phyloP scores from a whole-genome alignment of 2,113 vertebrate genomes.

The Corythornis cristatus region DNA sequence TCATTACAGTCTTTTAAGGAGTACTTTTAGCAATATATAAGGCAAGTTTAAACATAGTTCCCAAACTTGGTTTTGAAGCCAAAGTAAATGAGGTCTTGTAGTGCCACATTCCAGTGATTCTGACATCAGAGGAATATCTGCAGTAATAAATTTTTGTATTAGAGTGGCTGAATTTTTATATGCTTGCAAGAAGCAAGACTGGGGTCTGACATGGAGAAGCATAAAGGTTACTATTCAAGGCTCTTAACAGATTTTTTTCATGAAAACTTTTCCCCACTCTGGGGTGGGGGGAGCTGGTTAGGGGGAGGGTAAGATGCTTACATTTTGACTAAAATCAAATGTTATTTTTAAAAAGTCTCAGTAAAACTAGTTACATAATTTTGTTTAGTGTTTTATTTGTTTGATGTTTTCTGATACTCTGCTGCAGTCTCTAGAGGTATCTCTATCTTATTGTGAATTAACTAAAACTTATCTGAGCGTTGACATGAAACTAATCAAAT shows the following conservation, averaged over 20 bases:
- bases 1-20: conserved; percentile 29
- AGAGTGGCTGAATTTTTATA: neutral
- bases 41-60: conserved; percentile 59
- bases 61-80: conserved; percentile 28
- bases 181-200: neutral
- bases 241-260: neutral
- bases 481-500: neutral
- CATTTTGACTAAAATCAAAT: neutral
- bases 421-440: neutral
- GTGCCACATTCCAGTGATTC: conserved; percentile 59
- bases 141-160: neutral
- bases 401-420: neutral
- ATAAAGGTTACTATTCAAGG: neutral
- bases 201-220: neutral
- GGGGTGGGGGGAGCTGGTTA: too few relatives aligned
- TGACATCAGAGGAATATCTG: conserved; percentile 50
- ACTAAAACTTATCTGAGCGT: neutral
- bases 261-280: neutral
- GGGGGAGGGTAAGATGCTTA: too few relatives aligned
- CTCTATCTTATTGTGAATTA: neutral
- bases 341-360: neutral
- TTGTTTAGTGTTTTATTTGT: neutral
- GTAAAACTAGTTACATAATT: neutral
- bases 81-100: conserved; percentile 58
- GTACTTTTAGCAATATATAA: conserved; percentile 4